These are phyloP conservation scores for Cyclina sinensis DNA, from an alignment of 1,140 invertebrate species.

Conservation along the genomic window DNA sequence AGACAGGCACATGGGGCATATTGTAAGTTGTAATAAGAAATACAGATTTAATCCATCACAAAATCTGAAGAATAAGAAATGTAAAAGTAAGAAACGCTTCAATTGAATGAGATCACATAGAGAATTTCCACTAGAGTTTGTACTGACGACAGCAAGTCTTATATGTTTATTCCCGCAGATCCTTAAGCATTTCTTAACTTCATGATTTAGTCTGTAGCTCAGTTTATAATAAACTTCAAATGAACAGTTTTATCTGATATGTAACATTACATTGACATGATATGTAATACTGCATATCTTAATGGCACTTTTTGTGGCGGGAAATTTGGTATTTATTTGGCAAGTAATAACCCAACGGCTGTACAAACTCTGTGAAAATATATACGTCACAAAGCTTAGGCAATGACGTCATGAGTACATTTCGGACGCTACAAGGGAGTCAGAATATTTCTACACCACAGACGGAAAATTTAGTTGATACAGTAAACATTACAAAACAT, in stretches of 20 bases:
- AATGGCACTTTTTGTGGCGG: neutral
- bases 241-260: neutral
- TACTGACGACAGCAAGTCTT: neutral
- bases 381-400: slow-evolving; percentile 17
- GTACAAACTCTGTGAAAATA: slow-evolving; percentile 21
- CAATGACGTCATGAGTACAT: slow-evolving; percentile 35
- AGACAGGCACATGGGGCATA: slow-evolving; percentile 43
- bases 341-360: neutral
- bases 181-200: neutral
- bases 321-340: neutral
- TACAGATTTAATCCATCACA: slow-evolving; percentile 14
- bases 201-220: neutral
- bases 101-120: slow-evolving; percentile 30
- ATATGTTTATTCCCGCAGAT: neutral
- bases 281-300: neutral
- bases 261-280: neutral
- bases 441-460: slow-evolving; percentile 3
- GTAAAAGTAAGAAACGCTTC: neutral
- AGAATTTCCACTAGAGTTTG: slow-evolving; percentile 9
- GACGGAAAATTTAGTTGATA: neutral
- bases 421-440: slow-evolving; percentile 33
- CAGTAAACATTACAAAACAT: slow-evolving; percentile 34
- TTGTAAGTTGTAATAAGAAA: slow-evolving; percentile 14
- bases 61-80: neutral
- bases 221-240: neutral